phyloP scores from a whole-genome alignment of 2,888 invertebrate species.

The Tenthredo amoena region DNA sequence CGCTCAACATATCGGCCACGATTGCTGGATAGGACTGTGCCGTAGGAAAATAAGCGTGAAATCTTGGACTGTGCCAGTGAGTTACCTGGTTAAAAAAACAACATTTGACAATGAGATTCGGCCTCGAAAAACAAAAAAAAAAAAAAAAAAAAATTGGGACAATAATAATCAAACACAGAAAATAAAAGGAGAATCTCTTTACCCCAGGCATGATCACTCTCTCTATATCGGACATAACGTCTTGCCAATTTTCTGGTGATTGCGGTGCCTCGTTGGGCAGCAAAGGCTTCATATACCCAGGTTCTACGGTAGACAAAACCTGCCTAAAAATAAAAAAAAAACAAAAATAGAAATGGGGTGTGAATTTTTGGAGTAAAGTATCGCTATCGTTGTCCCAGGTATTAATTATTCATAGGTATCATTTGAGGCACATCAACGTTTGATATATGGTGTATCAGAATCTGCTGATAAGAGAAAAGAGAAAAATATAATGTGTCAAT shows the following conservation, averaged over 20 bases:
- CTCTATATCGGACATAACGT: slow-evolving; percentile 93
- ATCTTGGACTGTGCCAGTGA: slow-evolving; percentile 97
- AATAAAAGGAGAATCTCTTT: slow-evolving; percentile 67
- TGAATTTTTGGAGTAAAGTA: not conserved
- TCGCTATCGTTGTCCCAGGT: too few species aligned
- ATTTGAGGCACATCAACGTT: too few species aligned
- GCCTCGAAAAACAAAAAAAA: not conserved
- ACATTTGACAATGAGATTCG: not conserved
- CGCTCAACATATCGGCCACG: slow-evolving; percentile 96
- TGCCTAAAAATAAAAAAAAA: slow-evolving; percentile 79
- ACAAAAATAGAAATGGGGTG: not conserved
- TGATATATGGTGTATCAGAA: too few species aligned
- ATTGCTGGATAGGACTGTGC: slow-evolving; percentile 96
- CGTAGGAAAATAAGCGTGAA: slow-evolving; percentile 97
- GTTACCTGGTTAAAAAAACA: slow-evolving; percentile 82
- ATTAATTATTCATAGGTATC: too few species aligned
- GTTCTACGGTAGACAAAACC: slow-evolving; percentile 93
- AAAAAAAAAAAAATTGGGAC: not conserved
- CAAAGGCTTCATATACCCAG: slow-evolving; percentile 91
- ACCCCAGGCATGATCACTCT: slow-evolving; percentile 95
- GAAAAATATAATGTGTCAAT: too few species aligned
- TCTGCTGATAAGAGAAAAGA: too few species aligned
- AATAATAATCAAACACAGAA: not conserved
- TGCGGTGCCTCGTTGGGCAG: slow-evolving; percentile 93
- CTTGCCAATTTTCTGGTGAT: slow-evolving; percentile 90